These are phyloP conservation scores for Lycophotia porphyrea DNA, from an alignment of 2,888 invertebrate genomes.

Conservation along the genomic window DNA sequence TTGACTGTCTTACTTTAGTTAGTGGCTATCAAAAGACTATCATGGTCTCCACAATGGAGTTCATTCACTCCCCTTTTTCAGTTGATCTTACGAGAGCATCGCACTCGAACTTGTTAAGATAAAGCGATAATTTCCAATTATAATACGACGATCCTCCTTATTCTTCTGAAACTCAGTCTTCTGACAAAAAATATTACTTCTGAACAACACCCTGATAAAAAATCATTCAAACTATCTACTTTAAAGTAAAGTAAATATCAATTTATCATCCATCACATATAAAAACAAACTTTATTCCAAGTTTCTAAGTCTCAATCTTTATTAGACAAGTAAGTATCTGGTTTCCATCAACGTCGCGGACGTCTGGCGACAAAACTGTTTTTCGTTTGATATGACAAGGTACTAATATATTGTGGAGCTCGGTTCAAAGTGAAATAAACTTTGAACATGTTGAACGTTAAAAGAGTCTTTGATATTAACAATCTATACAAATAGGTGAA, in stretches of 20 bases:
- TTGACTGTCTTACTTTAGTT: neutral
- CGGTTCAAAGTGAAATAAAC: slow-evolving; percentile 41
- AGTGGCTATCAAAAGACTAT: neutral
- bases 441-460: slow-evolving; percentile 22
- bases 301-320: slow-evolving; percentile 30
- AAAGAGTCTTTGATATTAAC: slow-evolving; percentile 33
- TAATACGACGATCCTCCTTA: neutral
- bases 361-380: slow-evolving; percentile 37
- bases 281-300: slow-evolving; percentile 30
- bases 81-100: neutral
- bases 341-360: slow-evolving; percentile 31
- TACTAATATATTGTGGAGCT: slow-evolving; percentile 29
- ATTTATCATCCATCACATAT: slow-evolving; percentile 20
- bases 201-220: neutral
- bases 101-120: neutral
- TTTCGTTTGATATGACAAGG: slow-evolving; percentile 59
- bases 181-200: too few relatives aligned
- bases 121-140: neutral
- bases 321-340: slow-evolving; percentile 19
- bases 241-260: neutral
- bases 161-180: too few relatives aligned
- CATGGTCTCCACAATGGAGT: neutral
- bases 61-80: neutral
- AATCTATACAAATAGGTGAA: too few relatives aligned
- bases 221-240: neutral